phyloP scores from a whole-genome alignment of 2,888 invertebrate species.

The Dilophus febrilis region DNA sequence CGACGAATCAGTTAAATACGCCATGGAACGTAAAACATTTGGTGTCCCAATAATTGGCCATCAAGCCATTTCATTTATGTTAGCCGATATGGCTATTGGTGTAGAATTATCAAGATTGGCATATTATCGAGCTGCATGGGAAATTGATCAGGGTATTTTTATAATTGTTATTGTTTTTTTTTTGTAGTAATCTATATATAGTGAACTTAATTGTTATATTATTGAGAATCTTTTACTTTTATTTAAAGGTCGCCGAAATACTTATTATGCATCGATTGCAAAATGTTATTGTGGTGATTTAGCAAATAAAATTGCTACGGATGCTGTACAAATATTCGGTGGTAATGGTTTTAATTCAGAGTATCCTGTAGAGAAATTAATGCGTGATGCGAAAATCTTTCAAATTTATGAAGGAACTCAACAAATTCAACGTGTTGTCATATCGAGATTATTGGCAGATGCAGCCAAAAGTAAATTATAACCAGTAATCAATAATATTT shows the following conservation, averaged over 20 bases:
- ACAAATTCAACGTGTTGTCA: constrained; percentile 90
- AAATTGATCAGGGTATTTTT: constrained; percentile 58
- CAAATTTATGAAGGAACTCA: constrained; percentile 99
- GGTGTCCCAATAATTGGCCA: constrained; percentile 66
- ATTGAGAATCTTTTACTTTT: too few relatives aligned
- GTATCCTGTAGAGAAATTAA: constrained; percentile 95
- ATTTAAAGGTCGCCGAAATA: constrained; percentile 44
- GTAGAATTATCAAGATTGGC: constrained; percentile 75
- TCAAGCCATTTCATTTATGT: constrained; percentile 84
- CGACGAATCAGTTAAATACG: constrained; percentile 84
- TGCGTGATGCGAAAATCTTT: constrained; percentile 99
- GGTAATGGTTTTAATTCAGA: constrained; percentile 93
- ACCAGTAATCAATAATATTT: too few relatives aligned
- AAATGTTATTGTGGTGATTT: constrained; percentile 85
- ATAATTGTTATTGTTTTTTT: too few relatives aligned
- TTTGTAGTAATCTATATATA: too few relatives aligned
- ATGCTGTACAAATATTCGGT: constrained; percentile 91
- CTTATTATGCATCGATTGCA: constrained; percentile 84
- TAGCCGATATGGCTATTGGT: constrained; percentile 90
- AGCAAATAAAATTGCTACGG: constrained; percentile 84
- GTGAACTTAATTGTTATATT: too few relatives aligned
- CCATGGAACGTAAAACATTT: constrained; percentile 85
- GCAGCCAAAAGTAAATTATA: constrained; percentile 27
- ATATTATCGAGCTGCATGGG: constrained; percentile 77
- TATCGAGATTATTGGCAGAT: constrained; percentile 53